phyloP scores from a whole-genome alignment of 2,888 invertebrate genomes.

The Gandaritis pyraliata region DNA sequence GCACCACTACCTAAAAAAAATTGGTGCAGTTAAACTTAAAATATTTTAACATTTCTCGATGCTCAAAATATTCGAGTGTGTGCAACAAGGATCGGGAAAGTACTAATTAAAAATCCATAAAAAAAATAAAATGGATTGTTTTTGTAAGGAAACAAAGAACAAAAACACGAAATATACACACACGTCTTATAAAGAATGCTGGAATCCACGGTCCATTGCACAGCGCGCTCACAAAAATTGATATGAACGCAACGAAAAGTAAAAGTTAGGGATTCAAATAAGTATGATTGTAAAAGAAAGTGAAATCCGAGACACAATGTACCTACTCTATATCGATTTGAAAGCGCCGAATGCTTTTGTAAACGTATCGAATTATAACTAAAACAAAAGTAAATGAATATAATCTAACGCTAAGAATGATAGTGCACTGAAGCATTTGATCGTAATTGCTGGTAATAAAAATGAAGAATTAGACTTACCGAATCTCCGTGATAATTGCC shows the following conservation, averaged over 20 bases:
- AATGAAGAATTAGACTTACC: too few species aligned
- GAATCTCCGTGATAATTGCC: too few species aligned
- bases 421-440: conserved; percentile 4
- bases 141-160: not conserved
- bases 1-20: too few species aligned
- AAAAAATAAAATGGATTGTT: too few species aligned
- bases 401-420: conserved; percentile 23
- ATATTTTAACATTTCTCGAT: too few species aligned
- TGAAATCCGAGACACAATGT: conserved; percentile 37
- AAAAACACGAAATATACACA: not conserved
- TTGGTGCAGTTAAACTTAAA: too few species aligned
- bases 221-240: conserved; percentile 20
- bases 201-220: conserved; percentile 20
- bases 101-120: too few species aligned
- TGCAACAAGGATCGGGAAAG: too few species aligned
- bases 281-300: conserved; percentile 38
- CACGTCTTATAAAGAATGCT: not conserved
- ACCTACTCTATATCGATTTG: conserved; percentile 42
- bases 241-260: conserved; percentile 30
- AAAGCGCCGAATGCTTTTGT: conserved; percentile 40
- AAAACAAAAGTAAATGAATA: conserved; percentile 31
- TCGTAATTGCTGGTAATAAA: not conserved
- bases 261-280: conserved; percentile 37
- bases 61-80: too few species aligned
- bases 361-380: conserved; percentile 36